Evolutionary conservation across 2,888 invertebrate genomes (phyloP).

Genomic region (Stenotaenia linearis): DNA sequence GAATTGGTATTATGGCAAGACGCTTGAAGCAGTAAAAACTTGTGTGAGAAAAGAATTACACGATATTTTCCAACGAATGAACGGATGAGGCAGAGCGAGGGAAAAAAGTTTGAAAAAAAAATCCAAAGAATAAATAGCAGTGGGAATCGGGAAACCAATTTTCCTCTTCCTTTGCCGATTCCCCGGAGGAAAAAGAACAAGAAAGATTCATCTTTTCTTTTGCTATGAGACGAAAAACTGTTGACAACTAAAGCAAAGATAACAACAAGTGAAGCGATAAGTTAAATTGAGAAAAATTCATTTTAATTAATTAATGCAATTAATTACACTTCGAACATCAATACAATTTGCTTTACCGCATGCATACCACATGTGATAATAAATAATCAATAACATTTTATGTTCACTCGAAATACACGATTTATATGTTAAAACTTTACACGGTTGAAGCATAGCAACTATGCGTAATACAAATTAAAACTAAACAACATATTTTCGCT

Average conservation of each 20-base stretch:
- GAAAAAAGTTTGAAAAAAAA: not conserved
- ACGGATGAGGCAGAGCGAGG: not conserved
- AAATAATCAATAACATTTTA: too few relatives aligned
- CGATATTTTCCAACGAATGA: conserved; percentile 14
- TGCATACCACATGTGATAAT: too few relatives aligned
- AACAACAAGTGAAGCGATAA: not conserved
- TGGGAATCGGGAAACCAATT: conserved; percentile 20
- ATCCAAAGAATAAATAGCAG: conserved; percentile 23
- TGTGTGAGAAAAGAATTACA: conserved; percentile 20
- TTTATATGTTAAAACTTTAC: too few relatives aligned
- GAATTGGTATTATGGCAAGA: not conserved
- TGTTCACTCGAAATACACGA: too few relatives aligned
- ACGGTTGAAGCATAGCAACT: too few relatives aligned
- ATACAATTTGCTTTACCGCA: too few relatives aligned
- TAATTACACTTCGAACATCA: not conserved
- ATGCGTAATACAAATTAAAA: too few relatives aligned
- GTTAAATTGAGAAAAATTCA: not conserved
- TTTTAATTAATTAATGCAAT: not conserved
- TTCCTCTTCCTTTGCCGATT: conserved; percentile 7
- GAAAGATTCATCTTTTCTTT: conserved; percentile 20
- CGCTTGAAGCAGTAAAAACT: not conserved
- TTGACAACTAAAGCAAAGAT: conserved; percentile 11
- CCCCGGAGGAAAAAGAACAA: not conserved
- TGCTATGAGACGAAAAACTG: conserved; percentile 10
- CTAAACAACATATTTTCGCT: too few relatives aligned